Evolutionary conservation across 2,888 invertebrate genomes (phyloP).

Genomic region (Andrena bucephala): DNA sequence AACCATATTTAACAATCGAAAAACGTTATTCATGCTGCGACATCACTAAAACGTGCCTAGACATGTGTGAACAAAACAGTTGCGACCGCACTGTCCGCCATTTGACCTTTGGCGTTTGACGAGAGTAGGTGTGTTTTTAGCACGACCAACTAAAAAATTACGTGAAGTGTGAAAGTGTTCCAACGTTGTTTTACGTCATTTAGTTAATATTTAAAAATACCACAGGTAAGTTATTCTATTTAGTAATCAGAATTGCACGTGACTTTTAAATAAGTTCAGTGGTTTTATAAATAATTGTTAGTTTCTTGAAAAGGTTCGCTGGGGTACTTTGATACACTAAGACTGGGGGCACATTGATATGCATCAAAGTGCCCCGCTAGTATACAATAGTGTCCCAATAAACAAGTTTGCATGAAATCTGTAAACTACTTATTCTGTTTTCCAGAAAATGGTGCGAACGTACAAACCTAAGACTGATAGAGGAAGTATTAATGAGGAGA

Average conservation of each 20-base stretch:
- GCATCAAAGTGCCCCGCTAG: constrained; percentile 4
- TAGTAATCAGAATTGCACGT: constrained; percentile 1
- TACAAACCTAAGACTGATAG: constrained; percentile 6
- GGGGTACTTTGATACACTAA: constrained; percentile 6
- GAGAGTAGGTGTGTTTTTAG: not conserved
- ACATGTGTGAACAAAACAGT: not conserved
- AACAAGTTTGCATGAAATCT: constrained; percentile 8
- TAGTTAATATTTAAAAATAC: constrained; percentile 7
- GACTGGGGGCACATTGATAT: constrained; percentile 4
- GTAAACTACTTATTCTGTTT: constrained; percentile 10
- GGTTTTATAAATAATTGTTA: not conserved
- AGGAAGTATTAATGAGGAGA: too few relatives aligned
- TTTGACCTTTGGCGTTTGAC: not conserved
- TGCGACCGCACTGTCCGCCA: not conserved
- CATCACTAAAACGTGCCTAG: constrained; percentile 4
- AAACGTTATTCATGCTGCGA: not conserved
- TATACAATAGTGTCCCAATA: constrained; percentile 10
- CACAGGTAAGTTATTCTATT: not conserved
- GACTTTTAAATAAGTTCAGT: not conserved
- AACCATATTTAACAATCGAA: constrained; percentile 4
- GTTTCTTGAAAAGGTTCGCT: not conserved
- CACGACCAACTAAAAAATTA: constrained; percentile 2
- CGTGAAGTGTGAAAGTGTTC: not conserved
- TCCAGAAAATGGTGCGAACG: constrained; percentile 2
- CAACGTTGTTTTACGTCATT: constrained; percentile 1